Evolutionary conservation across 2,888 invertebrate species (phyloP).

Genomic region (Perizoma affinitatum): DNA sequence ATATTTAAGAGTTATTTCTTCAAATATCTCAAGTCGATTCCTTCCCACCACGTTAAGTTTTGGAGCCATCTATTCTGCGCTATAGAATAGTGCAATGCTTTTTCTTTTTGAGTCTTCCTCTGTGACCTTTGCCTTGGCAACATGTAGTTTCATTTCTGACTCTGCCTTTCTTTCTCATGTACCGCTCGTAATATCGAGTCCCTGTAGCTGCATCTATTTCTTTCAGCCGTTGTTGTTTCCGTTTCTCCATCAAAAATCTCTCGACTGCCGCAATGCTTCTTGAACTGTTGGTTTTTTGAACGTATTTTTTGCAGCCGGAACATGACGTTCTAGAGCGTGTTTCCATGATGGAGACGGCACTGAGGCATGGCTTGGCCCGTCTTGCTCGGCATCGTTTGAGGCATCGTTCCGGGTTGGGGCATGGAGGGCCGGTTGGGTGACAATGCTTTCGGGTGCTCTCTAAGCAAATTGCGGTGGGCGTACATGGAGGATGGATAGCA

Average conservation of each 20-base stretch:
- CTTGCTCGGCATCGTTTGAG: slow-evolving; percentile 22
- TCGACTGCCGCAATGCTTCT: slow-evolving; percentile 5
- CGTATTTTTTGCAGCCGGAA: slow-evolving; percentile 2
- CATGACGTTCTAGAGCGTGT: slow-evolving; percentile 6
- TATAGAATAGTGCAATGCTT: slow-evolving; percentile 14
- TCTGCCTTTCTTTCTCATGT: slow-evolving; percentile 28
- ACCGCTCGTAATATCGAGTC: slow-evolving; percentile 35
- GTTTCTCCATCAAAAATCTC: slow-evolving; percentile 23
- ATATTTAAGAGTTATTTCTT: not conserved
- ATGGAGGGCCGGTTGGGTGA: slow-evolving; percentile 2
- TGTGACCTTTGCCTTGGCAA: slow-evolving; percentile 17
- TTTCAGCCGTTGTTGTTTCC: slow-evolving; percentile 28
- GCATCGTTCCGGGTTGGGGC: slow-evolving; percentile 17
- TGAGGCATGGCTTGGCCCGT: slow-evolving; percentile 23
- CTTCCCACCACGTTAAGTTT: not conserved
- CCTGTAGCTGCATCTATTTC: slow-evolving; percentile 33
- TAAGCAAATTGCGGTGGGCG: slow-evolving; percentile 10
- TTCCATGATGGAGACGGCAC: slow-evolving; percentile 26
- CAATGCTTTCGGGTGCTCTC: not conserved
- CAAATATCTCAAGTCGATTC: slow-evolving; percentile 1
- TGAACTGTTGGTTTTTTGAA: slow-evolving; percentile 10
- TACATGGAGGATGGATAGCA: slow-evolving; percentile 8
- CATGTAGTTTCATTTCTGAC: not conserved
- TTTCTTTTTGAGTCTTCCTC: slow-evolving; percentile 10
- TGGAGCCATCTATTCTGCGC: not conserved